A percentile compares a stretch with the other conserved stretches of the same genome.
Evolutionary conservation across 2,888 invertebrate species (phyloP).

Genomic region (Dendrolimus houi): DNA sequence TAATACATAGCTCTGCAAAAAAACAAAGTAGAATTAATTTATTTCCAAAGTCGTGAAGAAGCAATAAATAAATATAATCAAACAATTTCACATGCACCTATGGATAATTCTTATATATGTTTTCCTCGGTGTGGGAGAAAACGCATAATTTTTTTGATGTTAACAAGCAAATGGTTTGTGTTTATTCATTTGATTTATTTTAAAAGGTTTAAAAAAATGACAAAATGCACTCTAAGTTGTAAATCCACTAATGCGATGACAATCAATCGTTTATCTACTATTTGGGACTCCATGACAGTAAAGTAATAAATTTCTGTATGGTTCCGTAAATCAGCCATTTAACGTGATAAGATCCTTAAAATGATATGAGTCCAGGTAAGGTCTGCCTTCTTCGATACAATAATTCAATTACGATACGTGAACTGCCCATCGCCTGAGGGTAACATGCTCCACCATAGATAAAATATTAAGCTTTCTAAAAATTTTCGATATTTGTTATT

Average conservation of each 20-base stretch:
- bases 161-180: too few relatives aligned
- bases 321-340: not conserved
- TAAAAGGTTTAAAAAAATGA: not conserved
- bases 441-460: not conserved
- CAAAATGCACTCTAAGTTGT: not conserved
- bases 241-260: not conserved
- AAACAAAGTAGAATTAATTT: too few relatives aligned
- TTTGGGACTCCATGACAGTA: not conserved
- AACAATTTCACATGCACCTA: too few relatives aligned
- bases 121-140: too few relatives aligned
- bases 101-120: too few relatives aligned
- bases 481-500: too few relatives aligned
- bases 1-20: too few relatives aligned
- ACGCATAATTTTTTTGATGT: too few relatives aligned
- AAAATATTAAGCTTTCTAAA: too few relatives aligned
- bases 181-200: too few relatives aligned
- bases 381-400: not conserved
- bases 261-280: not conserved
- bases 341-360: not conserved
- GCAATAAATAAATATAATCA: too few relatives aligned
- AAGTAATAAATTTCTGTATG: not conserved
- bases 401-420: not conserved
- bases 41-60: too few relatives aligned
- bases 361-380: not conserved
- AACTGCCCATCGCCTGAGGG: not conserved